These are phyloP conservation scores for Globicephala melas DNA, from an alignment of 2,113 vertebrate species.

Conservation along the genomic window DNA sequence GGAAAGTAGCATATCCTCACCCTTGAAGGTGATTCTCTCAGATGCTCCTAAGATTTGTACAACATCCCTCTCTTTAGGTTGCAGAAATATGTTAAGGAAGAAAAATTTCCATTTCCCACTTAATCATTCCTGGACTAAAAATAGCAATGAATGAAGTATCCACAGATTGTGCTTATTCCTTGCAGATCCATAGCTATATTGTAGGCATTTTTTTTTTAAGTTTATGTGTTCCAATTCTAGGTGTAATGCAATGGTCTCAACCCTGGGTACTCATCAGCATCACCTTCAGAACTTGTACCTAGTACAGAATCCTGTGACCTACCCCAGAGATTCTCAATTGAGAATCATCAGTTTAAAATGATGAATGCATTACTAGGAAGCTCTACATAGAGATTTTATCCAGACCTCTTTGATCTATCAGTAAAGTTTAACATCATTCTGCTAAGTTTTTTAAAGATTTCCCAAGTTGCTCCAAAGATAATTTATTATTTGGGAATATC, in stretches of 20 bases:
- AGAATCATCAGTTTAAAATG: constrained; percentile 59
- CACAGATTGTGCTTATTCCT: not conserved
- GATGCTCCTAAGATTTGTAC: not conserved
- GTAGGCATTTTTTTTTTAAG: not conserved
- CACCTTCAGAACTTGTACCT: not conserved
- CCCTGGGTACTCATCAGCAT: not conserved
- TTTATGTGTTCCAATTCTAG: not conserved
- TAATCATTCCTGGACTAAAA: constrained; percentile 7
- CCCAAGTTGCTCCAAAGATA: constrained; percentile 31
- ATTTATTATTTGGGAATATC: constrained; percentile 52
- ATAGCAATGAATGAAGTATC: not conserved
- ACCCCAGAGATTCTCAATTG: not conserved
- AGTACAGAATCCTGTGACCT: not conserved
- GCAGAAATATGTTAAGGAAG: not conserved
- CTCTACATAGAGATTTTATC: constrained; percentile 33
- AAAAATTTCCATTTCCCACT: not conserved
- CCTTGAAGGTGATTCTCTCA: not conserved
- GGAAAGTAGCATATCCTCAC: not conserved
- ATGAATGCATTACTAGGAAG: constrained; percentile 33
- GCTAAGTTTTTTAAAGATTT: constrained; percentile 44
- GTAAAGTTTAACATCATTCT: constrained; percentile 58
- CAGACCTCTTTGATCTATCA: constrained; percentile 58
- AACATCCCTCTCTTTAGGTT: not conserved
- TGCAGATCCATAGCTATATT: not conserved
- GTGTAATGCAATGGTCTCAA: not conserved